Evolutionary conservation across 2,113 vertebrate genomes (phyloP).

Genomic region (Actinemys pallida): DNA sequence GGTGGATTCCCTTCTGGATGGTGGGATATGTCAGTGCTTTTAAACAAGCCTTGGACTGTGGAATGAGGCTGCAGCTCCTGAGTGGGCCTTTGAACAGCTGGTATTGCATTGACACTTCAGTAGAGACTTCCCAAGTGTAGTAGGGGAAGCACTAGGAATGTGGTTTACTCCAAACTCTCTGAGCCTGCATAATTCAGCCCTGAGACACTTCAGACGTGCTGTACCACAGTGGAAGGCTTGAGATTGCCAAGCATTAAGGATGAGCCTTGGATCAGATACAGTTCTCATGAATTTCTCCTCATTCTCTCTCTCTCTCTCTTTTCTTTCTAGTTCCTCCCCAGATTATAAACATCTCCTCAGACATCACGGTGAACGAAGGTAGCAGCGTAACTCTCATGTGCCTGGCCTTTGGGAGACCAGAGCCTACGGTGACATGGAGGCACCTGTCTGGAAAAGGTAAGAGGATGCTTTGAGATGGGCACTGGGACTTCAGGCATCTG

Average conservation of each 20-base stretch:
- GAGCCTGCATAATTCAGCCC: not conserved
- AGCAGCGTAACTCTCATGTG: slow-evolving; percentile 94
- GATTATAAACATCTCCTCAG: slow-evolving; percentile 94
- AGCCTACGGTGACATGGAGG: slow-evolving; percentile 93
- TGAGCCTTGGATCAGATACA: not conserved
- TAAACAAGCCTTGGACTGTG: not conserved
- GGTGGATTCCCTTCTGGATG: not conserved
- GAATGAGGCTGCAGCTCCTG: not conserved
- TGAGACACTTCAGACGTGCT: not conserved
- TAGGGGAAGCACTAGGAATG: not conserved
- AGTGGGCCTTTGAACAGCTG: not conserved
- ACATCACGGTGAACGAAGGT: slow-evolving; percentile 95
- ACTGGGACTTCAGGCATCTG: not conserved
- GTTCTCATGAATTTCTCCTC: not conserved
- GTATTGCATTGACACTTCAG: not conserved
- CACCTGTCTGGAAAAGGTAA: slow-evolving; percentile 92
- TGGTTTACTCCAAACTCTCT: not conserved
- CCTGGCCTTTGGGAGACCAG: slow-evolving; percentile 92
- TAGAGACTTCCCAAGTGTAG: not conserved
- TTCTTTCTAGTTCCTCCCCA: slow-evolving; percentile 89
- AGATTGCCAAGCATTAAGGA: too few relatives aligned
- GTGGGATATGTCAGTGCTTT: not conserved
- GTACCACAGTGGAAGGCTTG: not conserved
- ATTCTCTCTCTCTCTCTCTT: slow-evolving; percentile 20
- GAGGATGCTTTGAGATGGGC: not conserved